Evolutionary conservation across 2,797 vertebrate genomes (phyloP).

Genomic region (Anguilla anguilla): DNA sequence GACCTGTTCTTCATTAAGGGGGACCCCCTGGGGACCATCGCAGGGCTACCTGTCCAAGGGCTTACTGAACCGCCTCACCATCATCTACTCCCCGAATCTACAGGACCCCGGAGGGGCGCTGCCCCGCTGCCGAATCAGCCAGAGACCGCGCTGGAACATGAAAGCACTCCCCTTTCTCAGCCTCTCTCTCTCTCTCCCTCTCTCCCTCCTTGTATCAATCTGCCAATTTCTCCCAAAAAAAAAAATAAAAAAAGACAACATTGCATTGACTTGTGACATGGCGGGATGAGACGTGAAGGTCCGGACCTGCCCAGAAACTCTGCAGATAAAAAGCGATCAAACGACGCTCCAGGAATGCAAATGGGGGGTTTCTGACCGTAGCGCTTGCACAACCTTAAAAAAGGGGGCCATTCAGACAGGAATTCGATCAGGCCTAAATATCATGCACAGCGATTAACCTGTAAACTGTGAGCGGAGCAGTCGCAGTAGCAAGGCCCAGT

Average conservation of each 20-base stretch:
- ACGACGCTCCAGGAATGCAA: slow-evolving; percentile 94
- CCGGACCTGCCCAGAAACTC: slow-evolving; percentile 75
- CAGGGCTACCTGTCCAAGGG: slow-evolving; percentile 90
- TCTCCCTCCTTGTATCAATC: slow-evolving; percentile 75
- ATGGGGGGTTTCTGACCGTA: slow-evolving; percentile 86
- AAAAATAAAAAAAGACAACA: slow-evolving; percentile 52
- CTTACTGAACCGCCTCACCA: slow-evolving; percentile 91
- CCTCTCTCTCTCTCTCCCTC: background rate
- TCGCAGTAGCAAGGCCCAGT: slow-evolving; percentile 68
- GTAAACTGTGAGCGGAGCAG: slow-evolving; percentile 71
- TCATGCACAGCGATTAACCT: slow-evolving; percentile 78
- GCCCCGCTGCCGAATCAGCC: slow-evolving; percentile 78
- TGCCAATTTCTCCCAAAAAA: slow-evolving; percentile 62
- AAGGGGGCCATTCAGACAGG: slow-evolving; percentile 78
- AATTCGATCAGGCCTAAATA: slow-evolving; percentile 82
- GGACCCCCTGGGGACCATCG: slow-evolving; percentile 84
- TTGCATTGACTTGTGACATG: slow-evolving; percentile 79
- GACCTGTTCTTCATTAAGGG: slow-evolving; percentile 96
- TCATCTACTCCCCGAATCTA: slow-evolving; percentile 75
- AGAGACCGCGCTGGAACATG: slow-evolving; percentile 77
- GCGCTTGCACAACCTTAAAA: slow-evolving; percentile 82
- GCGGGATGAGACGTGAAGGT: slow-evolving; percentile 81
- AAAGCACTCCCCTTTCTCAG: slow-evolving; percentile 63
- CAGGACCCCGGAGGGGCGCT: slow-evolving; percentile 77
- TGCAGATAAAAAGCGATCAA: slow-evolving; percentile 91